Evolutionary conservation across 2,113 vertebrate genomes (phyloP), one percentile per base, ranked within the genome.

Genomic region (Lanius ludovicianus): DNA sequence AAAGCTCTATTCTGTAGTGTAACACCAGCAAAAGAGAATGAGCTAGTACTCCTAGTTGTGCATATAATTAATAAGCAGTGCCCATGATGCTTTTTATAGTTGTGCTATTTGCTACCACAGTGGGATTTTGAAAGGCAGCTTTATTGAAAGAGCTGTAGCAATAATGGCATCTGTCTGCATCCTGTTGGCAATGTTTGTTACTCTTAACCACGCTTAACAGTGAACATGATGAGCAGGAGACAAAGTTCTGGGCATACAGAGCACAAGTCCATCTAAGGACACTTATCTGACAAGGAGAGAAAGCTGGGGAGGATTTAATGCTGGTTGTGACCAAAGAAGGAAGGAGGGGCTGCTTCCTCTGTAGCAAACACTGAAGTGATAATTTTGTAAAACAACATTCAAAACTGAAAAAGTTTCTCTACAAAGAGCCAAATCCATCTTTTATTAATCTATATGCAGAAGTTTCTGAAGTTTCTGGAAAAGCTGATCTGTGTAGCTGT

Each of bases 401-500:
- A 82, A 88, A 96, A 59, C 28, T 77, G 23, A 52, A 75, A 37
- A 46, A 20, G 9, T 52, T 53, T 65, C 55, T 69, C 33, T 83
- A 41, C 10, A 17, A 55, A 69, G 47, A 89, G 56, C 55, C 84
- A 79, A 83, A 89, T 15, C 1, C 52, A 52, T 90, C n/a, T 95
- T 91, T 86, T 86, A 35, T 77, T 90, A 80, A 91, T 90, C 53
- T 91, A 31, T 30, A 19, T 56, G 42, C 62, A 68, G 57, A 92
- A 85, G 44, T 82, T 88, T 88, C 49, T 90, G 67, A 69, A 57
- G 42, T 65, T 44, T 91, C 21, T 94, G 92, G 87, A 96, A 95
- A 96, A 81, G 56, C 71, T 87, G 63, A 80, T 86, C 56, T 3
- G 2, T 64, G 18, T 80, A 85, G 64, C 67, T 96, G 91, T 80